phyloP scores from a whole-genome alignment of 2,888 invertebrate genomes.

The Nebria brevicollis region DNA sequence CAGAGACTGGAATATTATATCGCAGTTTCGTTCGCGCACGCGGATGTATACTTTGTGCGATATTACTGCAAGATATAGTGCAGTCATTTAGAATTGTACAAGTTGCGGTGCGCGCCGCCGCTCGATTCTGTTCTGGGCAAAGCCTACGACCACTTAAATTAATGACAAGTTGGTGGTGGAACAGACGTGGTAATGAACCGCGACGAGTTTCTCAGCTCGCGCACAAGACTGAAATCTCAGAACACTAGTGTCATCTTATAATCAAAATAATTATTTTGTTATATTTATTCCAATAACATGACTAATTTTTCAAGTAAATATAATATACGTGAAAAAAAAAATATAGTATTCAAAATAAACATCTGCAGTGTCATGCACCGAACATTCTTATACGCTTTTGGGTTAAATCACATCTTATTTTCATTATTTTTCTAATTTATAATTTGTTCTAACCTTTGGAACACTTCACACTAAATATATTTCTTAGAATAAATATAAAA shows the following conservation, averaged over 20 bases:
- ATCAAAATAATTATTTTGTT: not conserved
- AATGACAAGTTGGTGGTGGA: constrained; percentile 35
- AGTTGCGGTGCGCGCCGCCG: constrained; percentile 7
- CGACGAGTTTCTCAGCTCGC: constrained; percentile 8
- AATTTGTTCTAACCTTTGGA: no score
- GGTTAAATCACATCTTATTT: no score
- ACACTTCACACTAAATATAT: no score
- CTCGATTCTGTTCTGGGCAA: constrained; percentile 23
- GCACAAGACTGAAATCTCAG: constrained; percentile 13
- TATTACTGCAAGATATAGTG: constrained; percentile 43
- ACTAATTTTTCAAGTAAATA: no score
- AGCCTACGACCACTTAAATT: constrained; percentile 44
- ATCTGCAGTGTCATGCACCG: no score
- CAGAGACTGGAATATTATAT: constrained; percentile 35
- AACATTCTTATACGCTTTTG: no score
- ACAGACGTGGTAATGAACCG: constrained; percentile 25
- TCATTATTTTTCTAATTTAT: no score
- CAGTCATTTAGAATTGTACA: constrained; percentile 38
- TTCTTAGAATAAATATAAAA: no score
- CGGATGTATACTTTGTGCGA: constrained; percentile 43
- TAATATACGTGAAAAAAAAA: no score
- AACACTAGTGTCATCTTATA: not conserved
- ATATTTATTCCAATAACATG: no score
- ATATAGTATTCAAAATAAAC: no score
- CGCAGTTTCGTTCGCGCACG: constrained; percentile 15